Conservation (phyloP, 2,113 vertebrate species). For the Trogon surrucura region DNA sequence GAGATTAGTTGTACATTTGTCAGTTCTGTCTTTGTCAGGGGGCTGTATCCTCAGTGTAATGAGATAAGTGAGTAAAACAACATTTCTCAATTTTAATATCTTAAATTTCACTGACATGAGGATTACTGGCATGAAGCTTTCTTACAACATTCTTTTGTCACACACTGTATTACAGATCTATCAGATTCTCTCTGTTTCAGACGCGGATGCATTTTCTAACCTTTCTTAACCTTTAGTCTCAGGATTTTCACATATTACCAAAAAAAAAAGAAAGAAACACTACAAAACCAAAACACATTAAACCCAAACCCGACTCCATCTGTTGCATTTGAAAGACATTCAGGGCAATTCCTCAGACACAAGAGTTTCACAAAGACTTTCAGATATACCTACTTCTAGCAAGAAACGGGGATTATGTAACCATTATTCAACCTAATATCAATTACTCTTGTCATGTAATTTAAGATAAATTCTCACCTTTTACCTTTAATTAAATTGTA, state of each 20-base stretch:
- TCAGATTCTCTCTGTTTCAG: neutral
- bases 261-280: neutral
- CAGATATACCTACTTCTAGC: neutral
- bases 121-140: neutral
- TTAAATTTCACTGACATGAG: neutral
- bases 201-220: neutral
- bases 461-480: neutral
- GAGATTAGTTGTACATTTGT: neutral
- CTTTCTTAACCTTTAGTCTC: neutral
- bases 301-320: neutral
- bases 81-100: neutral
- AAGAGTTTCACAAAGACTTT: neutral
- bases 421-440: neutral
- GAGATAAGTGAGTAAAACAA: neutral
- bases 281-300: neutral
- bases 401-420: neutral
- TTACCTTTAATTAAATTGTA: neutral
- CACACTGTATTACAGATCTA: neutral
- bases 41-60: neutral
- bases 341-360: neutral
- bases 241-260: neutral
- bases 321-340: neutral
- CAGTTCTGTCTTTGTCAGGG: neutral
- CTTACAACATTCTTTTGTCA: neutral
- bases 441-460: neutral